Percentiles rank a stretch among this genome's conserved stretches.
Evolutionary conservation across 2,888 invertebrate species (phyloP).

Genomic region (Onchidella celtica): DNA sequence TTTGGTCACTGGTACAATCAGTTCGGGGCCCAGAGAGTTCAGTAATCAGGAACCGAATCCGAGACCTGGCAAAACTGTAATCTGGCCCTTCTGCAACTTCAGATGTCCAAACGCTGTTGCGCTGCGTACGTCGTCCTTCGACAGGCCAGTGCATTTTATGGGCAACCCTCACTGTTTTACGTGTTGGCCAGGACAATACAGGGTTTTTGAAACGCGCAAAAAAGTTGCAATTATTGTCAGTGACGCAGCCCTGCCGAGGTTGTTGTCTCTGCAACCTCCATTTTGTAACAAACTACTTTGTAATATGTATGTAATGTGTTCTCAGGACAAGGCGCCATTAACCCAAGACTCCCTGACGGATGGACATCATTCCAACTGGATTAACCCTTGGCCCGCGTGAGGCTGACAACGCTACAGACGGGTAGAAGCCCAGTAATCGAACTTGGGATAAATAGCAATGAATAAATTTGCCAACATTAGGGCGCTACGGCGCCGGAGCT

Average conservation of each 20-base stretch:
- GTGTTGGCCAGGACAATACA: no score
- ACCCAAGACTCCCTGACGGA: not conserved
- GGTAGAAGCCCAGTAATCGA: constrained; percentile 16
- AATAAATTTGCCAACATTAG: constrained; percentile 44
- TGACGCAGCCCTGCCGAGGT: not conserved
- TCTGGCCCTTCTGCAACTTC: no score
- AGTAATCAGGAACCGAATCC: no score
- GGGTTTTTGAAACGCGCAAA: no score
- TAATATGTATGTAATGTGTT: constrained; percentile 38
- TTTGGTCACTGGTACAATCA: no score
- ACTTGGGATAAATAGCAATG: constrained; percentile 39
- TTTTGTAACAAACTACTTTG: constrained; percentile 25
- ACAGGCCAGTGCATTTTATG: no score
- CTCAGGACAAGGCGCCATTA: constrained; percentile 4
- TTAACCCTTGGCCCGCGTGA: constrained; percentile 16
- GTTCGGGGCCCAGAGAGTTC: no score
- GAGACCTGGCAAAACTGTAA: no score
- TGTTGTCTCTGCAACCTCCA: constrained; percentile 14
- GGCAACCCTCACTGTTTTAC: no score
- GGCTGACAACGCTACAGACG: constrained; percentile 31
- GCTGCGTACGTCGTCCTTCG: no score
- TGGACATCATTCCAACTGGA: constrained; percentile 39
- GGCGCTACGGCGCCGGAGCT: constrained; percentile 21
- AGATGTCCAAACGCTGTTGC: no score
- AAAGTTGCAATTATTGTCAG: not conserved